Base-by-base conservation (phyloP, 2,888 invertebrate species). In the Steinernema scapterisci region DNA sequence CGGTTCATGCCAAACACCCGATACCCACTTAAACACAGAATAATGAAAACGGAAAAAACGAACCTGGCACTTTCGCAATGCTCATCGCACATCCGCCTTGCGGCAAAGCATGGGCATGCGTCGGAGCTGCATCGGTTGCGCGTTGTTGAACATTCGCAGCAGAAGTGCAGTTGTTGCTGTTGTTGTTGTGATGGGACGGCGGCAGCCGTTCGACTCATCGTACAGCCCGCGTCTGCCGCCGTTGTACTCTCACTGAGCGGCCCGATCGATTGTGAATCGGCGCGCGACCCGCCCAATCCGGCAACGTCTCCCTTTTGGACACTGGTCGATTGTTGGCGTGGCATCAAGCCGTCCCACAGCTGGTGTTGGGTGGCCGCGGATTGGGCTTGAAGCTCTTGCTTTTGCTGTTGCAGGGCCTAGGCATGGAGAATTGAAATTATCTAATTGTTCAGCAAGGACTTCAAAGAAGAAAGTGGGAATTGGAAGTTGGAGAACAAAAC, bases 21-120 rank as follows among this genome's bases (percentile, higher is more conserved):
- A 38, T 7, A 48, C n/a, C n/a, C 16, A 48, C 48, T 48, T 48
- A 48, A 19, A 48, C 19, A n/a, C 5, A 23, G 23, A 54, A 25
- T 7, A 21, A 6, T 16, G 16, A 27, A 44, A 19, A 19, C 23
- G 19, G 54, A 7, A 27, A 43, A 25, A 0, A 72, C 77, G 23
- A 73, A 87, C 84, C 86, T 82, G 48, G 85, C 85, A 51, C 82
- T 82, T 75, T 87, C 87, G 78, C 87, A 87, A 73, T 87, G 87
- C 72, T 87, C 87, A 72, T 87, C 87, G 81, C 87, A 87, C 73
- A 87, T 87, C 71, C 84, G 80, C 43, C 86, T 52, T 0, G 85
- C 82, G 0, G 86, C 86, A 27, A 84, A 83, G 77, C 87, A 87
- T 0, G 87, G 86, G 75, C 87, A 87, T 11, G 81, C 79, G 72